Evolutionary conservation across 37 sponge, comb jelly and placozoan species (phyloP).

Genomic region (Hexactinellida sp.): DNA sequence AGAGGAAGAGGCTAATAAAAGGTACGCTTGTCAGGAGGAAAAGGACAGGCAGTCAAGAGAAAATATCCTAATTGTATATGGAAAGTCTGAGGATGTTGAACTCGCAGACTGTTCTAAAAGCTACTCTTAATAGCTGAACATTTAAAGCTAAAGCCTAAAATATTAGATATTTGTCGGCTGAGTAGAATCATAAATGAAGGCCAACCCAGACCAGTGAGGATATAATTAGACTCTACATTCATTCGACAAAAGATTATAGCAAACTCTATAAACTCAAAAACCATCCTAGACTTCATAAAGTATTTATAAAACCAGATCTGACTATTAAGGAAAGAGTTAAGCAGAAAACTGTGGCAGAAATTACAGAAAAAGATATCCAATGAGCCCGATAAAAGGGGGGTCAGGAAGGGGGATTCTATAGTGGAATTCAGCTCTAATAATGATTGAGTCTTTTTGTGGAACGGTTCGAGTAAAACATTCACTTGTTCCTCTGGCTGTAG

Average conservation of each 20-base stretch:
- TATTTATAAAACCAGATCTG: neutral
- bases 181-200: neutral
- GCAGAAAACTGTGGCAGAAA: neutral
- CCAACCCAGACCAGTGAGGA: neutral
- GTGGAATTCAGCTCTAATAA: neutral
- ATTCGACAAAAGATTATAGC: neutral
- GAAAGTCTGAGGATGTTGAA: neutral
- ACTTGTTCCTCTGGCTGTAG: neutral
- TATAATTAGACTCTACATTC: neutral
- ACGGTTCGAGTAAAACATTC: neutral
- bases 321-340: neutral
- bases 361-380: neutral
- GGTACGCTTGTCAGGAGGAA: neutral
- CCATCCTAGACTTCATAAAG: neutral
- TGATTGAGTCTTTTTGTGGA: neutral
- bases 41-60: neutral
- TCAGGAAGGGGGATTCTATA: neutral
- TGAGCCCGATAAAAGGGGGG: neutral
- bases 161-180: neutral
- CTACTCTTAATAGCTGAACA: neutral
- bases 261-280: neutral
- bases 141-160: neutral
- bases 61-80: neutral
- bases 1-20: neutral
- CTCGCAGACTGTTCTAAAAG: neutral